A percentile compares a stretch with the other conserved stretches of the same genome.
These are phyloP conservation scores for Tylochromis polylepis DNA, from an alignment of 2,113 vertebrate genomes.

Conservation along the genomic window DNA sequence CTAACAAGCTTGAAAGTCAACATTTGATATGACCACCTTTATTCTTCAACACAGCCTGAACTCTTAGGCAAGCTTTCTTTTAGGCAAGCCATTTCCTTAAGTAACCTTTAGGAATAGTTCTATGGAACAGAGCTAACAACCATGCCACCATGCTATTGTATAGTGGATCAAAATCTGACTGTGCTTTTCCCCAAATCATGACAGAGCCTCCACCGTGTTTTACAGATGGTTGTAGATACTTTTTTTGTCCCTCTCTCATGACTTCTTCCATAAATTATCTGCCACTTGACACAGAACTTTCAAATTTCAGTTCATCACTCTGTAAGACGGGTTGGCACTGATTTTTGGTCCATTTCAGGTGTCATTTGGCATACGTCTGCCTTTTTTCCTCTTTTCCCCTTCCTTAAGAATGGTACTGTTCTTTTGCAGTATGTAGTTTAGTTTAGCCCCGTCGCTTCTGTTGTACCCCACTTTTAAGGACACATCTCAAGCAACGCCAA, in stretches of 20 bases:
- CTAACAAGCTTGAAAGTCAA: neutral
- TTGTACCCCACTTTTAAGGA: neutral
- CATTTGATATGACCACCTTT: neutral
- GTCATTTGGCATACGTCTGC: neutral
- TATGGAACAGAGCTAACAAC: neutral
- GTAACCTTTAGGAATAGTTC: neutral
- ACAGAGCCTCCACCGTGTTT: neutral
- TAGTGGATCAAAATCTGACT: neutral
- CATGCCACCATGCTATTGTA: neutral
- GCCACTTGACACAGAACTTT: neutral
- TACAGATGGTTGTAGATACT: neutral
- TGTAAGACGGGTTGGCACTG: neutral
- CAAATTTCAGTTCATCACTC: neutral
- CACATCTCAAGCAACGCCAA: neutral
- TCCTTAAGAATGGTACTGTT: neutral
- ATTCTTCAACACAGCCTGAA: neutral
- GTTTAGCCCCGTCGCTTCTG: neutral
- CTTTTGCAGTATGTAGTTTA: neutral
- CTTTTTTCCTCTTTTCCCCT: neutral
- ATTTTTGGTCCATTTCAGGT: neutral
- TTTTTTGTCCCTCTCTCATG: neutral
- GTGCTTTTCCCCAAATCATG: neutral
- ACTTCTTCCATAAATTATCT: neutral
- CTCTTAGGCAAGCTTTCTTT: neutral
- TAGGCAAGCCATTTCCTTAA: neutral